These are phyloP conservation scores for Polymixis flavicincta DNA, from an alignment of 2,888 invertebrate species.

Conservation along the genomic window DNA sequence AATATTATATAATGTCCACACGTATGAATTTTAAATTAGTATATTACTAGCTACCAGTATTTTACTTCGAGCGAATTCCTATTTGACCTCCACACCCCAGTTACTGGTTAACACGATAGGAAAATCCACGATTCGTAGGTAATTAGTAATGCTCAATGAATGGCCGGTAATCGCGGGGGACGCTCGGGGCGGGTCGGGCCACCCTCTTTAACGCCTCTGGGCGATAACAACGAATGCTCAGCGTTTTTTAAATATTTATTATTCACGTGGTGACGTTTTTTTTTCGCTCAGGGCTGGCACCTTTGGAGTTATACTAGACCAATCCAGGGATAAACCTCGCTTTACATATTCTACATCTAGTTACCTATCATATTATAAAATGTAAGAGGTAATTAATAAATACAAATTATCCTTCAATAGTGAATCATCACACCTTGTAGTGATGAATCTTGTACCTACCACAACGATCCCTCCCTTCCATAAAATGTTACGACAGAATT, in stretches of 20 bases:
- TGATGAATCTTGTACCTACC: background rate
- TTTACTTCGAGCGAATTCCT: background rate
- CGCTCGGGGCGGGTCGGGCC: slow-evolving; percentile 61
- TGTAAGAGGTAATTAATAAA: background rate
- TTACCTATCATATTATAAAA: background rate
- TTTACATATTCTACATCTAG: background rate
- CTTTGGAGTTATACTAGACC: no score
- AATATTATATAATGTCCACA: no score
- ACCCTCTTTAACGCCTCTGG: slow-evolving; percentile 67
- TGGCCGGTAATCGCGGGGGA: slow-evolving; percentile 66
- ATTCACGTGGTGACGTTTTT: slow-evolving; percentile 22
- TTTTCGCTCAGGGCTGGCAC: no score
- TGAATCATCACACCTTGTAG: no score
- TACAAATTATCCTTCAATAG: background rate
- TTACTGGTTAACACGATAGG: background rate
- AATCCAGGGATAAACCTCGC: background rate
- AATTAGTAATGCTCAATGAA: slow-evolving; percentile 78
- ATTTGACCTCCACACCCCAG: background rate
- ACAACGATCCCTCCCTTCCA: background rate
- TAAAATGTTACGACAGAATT: background rate
- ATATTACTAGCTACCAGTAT: no score
- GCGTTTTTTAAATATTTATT: slow-evolving; percentile 45
- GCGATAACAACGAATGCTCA: slow-evolving; percentile 56
- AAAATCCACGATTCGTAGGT: slow-evolving; percentile 57
- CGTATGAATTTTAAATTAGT: no score